Conservation (phyloP, 2,888 invertebrate species). For the Tridacna crocea region DNA sequence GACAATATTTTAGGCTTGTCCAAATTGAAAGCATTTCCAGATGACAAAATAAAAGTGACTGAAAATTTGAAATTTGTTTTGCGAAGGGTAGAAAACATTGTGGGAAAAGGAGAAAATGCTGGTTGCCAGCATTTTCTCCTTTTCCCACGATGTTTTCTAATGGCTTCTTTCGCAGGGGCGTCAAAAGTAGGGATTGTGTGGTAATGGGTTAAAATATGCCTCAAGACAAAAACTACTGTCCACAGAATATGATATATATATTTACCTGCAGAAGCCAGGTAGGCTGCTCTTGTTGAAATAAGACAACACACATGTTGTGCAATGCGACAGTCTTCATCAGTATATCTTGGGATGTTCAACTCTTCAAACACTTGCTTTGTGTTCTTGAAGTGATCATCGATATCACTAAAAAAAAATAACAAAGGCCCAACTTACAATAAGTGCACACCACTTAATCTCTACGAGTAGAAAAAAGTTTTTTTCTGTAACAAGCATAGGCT, state of each 20-base stretch:
- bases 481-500: background rate
- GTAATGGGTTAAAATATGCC: background rate
- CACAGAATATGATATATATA: background rate
- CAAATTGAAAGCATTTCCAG: no score
- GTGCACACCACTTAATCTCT: background rate
- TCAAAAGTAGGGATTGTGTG: background rate
- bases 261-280: constrained; percentile 94
- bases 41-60: no score
- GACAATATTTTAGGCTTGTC: no score
- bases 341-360: constrained; percentile 89
- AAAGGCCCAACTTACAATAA: background rate
- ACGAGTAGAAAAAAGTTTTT: background rate
- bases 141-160: background rate
- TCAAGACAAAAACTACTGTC: no score
- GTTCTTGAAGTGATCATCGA: constrained; percentile 79
- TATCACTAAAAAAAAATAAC: constrained; percentile 70
- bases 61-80: no score
- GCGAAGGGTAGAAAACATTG: no score
- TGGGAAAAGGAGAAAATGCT: background rate
- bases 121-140: background rate
- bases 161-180: background rate
- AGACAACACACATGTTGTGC: constrained; percentile 96
- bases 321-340: constrained; percentile 95
- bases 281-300: constrained; percentile 96
- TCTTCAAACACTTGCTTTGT: constrained; percentile 89